These are phyloP conservation scores for Anarhynchus alexandrinus DNA, from an alignment of 2,113 vertebrate genomes.

Conservation along the genomic window DNA sequence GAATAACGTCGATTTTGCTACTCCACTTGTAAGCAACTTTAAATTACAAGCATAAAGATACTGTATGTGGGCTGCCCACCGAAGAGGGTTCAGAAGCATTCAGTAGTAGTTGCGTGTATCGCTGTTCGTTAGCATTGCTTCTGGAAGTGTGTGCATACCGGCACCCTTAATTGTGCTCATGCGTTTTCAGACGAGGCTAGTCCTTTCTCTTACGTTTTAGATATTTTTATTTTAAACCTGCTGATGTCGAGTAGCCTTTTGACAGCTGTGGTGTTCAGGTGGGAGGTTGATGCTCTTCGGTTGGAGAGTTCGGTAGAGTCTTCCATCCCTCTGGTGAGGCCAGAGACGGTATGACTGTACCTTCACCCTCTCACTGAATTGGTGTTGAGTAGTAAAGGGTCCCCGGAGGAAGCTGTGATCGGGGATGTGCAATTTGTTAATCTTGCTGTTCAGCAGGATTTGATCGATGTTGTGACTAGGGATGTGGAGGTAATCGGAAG, in stretches of 20 bases:
- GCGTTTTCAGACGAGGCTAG: neutral
- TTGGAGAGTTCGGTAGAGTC: neutral
- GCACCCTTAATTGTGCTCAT: neutral
- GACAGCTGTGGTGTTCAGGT: neutral
- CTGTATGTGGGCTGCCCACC: neutral
- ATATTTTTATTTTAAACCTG: neutral
- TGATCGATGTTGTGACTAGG: neutral
- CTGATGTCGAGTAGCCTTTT: neutral
- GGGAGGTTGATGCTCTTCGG: neutral
- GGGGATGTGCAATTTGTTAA: neutral
- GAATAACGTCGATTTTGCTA: neutral
- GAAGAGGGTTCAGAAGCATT: neutral
- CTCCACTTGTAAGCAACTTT: neutral
- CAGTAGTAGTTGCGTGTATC: fast-evolving
- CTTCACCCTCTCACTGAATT: neutral
- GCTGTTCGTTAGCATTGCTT: neutral
- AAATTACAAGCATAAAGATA: neutral
- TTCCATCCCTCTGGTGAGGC: neutral
- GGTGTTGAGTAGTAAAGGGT: neutral
- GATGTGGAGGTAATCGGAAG: neutral
- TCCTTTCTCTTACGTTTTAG: neutral
- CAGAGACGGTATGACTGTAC: neutral
- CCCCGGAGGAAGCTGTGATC: neutral
- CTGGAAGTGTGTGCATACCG: fast-evolving
- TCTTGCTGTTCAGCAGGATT: neutral